phyloP scores from a whole-genome alignment of 2,113 vertebrate genomes.

The Motacilla alba region DNA sequence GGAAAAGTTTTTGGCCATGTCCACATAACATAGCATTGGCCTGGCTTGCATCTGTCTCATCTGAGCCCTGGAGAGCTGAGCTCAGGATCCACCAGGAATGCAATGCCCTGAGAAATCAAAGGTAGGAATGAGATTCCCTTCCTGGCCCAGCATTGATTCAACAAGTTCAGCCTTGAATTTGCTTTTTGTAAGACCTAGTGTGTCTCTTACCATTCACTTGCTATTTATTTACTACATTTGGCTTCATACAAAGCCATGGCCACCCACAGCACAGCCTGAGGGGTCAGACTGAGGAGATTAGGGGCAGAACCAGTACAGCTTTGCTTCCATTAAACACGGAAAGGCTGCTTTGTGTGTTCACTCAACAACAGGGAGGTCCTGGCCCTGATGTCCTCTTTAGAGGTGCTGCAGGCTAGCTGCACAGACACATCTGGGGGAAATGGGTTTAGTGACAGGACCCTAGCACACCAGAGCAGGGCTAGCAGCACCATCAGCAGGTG shows the following conservation, averaged over 20 bases:
- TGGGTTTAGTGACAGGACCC: not conserved
- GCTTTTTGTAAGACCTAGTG: not conserved
- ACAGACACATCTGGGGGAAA: not conserved
- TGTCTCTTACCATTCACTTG: accelerated
- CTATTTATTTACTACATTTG: not conserved
- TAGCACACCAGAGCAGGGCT: not conserved
- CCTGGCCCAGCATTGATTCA: not conserved
- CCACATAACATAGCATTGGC: not conserved
- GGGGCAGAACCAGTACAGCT: not conserved
- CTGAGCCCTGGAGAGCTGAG: not conserved
- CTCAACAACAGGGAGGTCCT: not conserved
- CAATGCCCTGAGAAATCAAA: not conserved
- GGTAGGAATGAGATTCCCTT: not conserved
- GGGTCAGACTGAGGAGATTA: not conserved
- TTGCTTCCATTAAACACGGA: not conserved
- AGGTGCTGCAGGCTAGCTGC: not conserved
- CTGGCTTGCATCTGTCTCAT: not conserved
- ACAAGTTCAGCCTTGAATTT: not conserved
- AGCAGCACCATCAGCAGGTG: accelerated
- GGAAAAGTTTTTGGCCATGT: accelerated
- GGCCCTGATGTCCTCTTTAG: not conserved
- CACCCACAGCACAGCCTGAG: not conserved
- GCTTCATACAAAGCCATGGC: not conserved
- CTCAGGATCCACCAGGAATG: not conserved
- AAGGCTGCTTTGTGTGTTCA: not conserved